A percentile compares a stretch with the other conserved stretches of the same genome.
phyloP scores from a whole-genome alignment of 2,113 vertebrate species.

The Ceyx cyanopectus region DNA sequence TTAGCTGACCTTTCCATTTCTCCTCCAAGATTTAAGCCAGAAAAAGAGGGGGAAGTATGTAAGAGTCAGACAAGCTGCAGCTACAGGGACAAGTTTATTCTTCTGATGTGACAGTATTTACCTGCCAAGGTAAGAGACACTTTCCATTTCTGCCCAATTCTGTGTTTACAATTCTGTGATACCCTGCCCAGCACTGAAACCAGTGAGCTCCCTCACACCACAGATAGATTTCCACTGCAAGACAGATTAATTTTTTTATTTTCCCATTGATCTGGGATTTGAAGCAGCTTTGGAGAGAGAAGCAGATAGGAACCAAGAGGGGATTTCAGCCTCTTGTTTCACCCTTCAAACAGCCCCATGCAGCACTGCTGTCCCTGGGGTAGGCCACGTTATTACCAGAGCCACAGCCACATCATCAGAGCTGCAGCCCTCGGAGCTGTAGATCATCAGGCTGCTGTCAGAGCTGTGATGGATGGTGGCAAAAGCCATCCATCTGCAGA shows the following conservation, averaged over 20 bases:
- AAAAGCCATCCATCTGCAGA: slow-evolving; percentile 69
- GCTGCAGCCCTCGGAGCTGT: background rate
- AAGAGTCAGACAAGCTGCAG: too few relatives aligned
- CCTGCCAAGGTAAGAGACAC: too few relatives aligned
- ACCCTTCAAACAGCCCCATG: slow-evolving; percentile 29
- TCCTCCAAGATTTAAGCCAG: background rate
- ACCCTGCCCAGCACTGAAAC: background rate
- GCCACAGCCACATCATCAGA: slow-evolving; percentile 69
- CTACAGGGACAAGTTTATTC: too few relatives aligned
- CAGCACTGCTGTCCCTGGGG: slow-evolving; percentile 33
- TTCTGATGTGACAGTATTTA: too few relatives aligned
- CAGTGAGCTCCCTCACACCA: background rate
- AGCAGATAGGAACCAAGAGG: slow-evolving; percentile 22
- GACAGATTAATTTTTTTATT: background rate
- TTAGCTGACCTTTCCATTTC: background rate
- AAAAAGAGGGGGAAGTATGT: background rate
- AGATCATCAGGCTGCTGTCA: slow-evolving; percentile 75
- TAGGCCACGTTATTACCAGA: slow-evolving; percentile 59
- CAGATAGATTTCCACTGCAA: background rate
- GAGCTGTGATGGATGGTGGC: slow-evolving; percentile 61
- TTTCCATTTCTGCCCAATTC: too few relatives aligned
- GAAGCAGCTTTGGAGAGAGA: slow-evolving; percentile 18
- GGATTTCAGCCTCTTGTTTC: slow-evolving; percentile 46
- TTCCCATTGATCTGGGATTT: background rate
- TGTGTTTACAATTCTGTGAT: too few relatives aligned